Base-by-base conservation (phyloP, 2,797 vertebrate genomes). In the Myotis pilosus region DNA sequence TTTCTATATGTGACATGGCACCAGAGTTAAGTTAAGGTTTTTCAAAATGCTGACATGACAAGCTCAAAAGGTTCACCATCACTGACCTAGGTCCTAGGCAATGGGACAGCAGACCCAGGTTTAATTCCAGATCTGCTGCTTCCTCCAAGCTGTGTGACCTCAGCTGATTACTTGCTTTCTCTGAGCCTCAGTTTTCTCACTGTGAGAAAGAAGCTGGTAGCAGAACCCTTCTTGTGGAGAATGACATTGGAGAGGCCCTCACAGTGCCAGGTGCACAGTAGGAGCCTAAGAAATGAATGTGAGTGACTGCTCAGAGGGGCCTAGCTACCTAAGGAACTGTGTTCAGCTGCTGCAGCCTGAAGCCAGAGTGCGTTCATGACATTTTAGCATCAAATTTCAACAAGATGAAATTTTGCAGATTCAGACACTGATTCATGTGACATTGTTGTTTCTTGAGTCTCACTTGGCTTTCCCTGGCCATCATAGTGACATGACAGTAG, bases 371-470 rank as follows among this genome's bases (percentile, higher is more conserved):
- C 66, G 47, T 84, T 53, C 60, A 23, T 33, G 66, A 89, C 0
- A 22, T 33, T 19, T 47, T 36, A 28, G 57, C 79, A 89, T 84
- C 79, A 60, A 49, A 16, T 49, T 49, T 49, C 72, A 84, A 78
- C 79, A 53, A 25, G 79, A 89, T 74, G 72, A 41, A 44, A 79
- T 68, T 8, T 84, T 89, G 95, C 55, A 68, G 66, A 38, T 74
- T 75, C 55, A 60, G 66, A 75, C 3, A 20, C 33, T 36, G 57
- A 51, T 69, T 80, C 89, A 28, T 13, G 33, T 53, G 85, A 47
- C 79, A 33, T 4, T 25, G 16, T 28, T 44, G 84, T 85, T 49
- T 94, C 33, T 69, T 36, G 20, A 22, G 49, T 84, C 71, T 88
- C 53, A 6, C 38, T 44, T 10, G 6, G 57, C 85, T 55, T 44